Evolutionary conservation across 1,140 invertebrate species (phyloP).

Genomic region (Nylanderia fulva): DNA sequence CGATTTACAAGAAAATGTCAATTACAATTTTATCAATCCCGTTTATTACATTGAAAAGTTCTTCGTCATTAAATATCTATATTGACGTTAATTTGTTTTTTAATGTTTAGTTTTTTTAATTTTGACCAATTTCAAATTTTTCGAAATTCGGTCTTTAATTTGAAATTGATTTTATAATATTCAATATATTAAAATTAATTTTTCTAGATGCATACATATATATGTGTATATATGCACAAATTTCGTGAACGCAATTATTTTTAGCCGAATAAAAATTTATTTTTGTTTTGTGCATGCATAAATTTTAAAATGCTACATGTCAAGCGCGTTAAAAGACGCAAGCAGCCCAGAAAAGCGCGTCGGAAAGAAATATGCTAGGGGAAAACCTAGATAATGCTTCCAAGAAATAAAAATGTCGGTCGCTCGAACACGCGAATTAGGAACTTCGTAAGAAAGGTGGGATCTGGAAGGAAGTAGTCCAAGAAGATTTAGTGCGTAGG

Average conservation of each 20-base stretch:
- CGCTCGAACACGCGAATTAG: conserved; percentile 58
- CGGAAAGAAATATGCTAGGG: conserved; percentile 51
- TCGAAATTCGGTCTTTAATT: not conserved
- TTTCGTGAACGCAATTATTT: not conserved
- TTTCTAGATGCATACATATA: not conserved
- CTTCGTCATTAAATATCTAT: not conserved
- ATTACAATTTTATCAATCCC: not conserved
- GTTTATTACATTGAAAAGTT: not conserved
- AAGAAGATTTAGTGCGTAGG: conserved; percentile 68
- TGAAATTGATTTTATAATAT: not conserved
- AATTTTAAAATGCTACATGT: conserved; percentile 36
- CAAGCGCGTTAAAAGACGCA: conserved; percentile 46
- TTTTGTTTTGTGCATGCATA: not conserved
- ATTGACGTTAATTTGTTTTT: not conserved
- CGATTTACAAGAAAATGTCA: too few species aligned
- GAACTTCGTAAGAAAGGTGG: conserved; percentile 58
- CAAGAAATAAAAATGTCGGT: conserved; percentile 72
- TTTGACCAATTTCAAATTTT: too few species aligned
- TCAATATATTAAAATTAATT: not conserved
- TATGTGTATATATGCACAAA: not conserved
- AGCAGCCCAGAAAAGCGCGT: not conserved
- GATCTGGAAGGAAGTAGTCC: conserved; percentile 55
- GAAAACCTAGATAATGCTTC: conserved; percentile 65
- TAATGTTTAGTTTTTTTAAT: not conserved
- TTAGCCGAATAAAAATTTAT: conserved; percentile 49